phyloP scores from a whole-genome alignment of 2,888 invertebrate genomes.

The Metalampra italica region DNA sequence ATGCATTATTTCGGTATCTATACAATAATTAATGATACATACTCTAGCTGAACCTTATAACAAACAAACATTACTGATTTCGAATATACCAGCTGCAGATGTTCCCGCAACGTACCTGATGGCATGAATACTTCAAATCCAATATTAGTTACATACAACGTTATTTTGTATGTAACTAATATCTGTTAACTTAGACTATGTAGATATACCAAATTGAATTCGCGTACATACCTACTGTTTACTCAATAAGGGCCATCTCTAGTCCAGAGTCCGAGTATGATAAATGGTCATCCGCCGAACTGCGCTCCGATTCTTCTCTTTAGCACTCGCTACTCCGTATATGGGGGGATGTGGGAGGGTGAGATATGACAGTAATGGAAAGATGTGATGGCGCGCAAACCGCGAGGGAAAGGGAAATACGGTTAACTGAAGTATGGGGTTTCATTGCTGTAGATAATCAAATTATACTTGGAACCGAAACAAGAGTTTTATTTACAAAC shows the following conservation, averaged over 20 bases:
- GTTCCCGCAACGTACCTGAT: no score
- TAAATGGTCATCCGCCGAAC: slow-evolving; percentile 53
- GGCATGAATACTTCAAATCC: no score
- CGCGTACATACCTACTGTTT: no score
- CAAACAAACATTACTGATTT: no score
- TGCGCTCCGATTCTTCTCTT: slow-evolving; percentile 54
- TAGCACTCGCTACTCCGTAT: slow-evolving; percentile 24
- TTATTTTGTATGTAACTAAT: no score
- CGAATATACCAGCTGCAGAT: no score
- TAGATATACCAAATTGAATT: no score
- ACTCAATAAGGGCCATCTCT: slow-evolving; percentile 12
- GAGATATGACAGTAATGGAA: slow-evolving; percentile 63
- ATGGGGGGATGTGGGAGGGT: slow-evolving; percentile 22
- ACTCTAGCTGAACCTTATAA: no score
- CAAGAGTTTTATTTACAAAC: no score
- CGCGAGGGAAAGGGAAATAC: slow-evolving; percentile 45
- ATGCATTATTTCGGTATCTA: background rate
- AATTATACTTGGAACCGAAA: no score
- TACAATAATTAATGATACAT: background rate
- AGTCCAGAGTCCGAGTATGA: slow-evolving; percentile 50
- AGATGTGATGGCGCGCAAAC: slow-evolving; percentile 44
- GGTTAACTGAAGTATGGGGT: slow-evolving; percentile 12
- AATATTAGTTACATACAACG: no score
- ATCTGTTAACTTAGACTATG: no score
- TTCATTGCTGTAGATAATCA: background rate